These are phyloP conservation scores for Araneus ventricosus DNA, from an alignment of 1,140 invertebrate species.

Conservation along the genomic window DNA sequence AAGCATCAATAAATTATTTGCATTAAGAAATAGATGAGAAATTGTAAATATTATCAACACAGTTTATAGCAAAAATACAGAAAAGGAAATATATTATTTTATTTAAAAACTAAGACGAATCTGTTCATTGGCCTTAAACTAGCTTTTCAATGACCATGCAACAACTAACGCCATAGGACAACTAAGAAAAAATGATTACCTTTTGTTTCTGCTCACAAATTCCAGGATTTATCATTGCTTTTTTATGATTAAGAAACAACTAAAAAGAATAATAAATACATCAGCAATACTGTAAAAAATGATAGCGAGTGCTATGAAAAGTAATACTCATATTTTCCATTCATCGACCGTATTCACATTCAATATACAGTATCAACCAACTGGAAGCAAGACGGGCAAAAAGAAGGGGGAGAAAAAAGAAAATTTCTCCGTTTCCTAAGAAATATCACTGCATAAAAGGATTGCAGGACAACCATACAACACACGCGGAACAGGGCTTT, in stretches of 20 bases:
- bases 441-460: background rate
- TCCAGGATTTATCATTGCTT: no score
- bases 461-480: background rate
- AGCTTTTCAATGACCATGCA: no score
- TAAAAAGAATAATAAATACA: no score
- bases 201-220: no score
- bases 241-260: no score
- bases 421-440: background rate
- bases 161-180: no score
- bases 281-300: no score
- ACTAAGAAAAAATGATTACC: no score
- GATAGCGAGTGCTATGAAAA: no score
- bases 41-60: background rate
- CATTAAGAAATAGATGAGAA: background rate
- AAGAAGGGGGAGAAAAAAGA: background rate
- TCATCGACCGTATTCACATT: background rate
- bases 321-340: background rate
- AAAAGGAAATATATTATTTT: background rate
- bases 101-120: no score
- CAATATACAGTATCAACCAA: background rate
- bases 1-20: no score
- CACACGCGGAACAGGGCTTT: background rate
- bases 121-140: no score
- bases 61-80: background rate
- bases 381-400: background rate